Evolutionary conservation across 2,113 vertebrate genomes (phyloP), one percentile per base, ranked within the genome.

Genomic region (Aramus guarauna): DNA sequence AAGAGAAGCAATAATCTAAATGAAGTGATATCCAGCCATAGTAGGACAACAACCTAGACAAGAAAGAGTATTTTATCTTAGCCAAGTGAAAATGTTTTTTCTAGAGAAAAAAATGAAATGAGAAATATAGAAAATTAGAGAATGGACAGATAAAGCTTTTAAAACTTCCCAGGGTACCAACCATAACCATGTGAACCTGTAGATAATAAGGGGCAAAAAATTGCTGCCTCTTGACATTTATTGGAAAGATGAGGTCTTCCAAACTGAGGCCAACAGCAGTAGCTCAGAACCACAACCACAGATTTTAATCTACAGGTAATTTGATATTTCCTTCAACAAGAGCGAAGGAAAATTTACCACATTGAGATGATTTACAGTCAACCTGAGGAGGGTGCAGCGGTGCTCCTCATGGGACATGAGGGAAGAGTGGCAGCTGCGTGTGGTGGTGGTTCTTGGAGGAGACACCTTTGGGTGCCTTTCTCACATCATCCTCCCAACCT

Each of bases 311-410:
- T 52, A 9, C 43, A 19, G 37, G 37, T 12, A 15, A 63, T 47
- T 5, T 3, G 23, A 0, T 18, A 15, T 47, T 75, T 76, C 37
- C 67, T 53, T 34, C 53, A 36, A 7, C 16, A 13, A 47, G 43
- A n/a, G 20, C 37, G 19, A 75, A 19, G 24, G 29, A 30, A 11
- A 30, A 24, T 27, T 18, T 12, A 2, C 37, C 1, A 0, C 43
- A 2, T 0, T 5, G 34, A 36, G 37, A 17, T 6, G 43, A 24
- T 29, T 23, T 6, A 23, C 7, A n/a, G 67, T 12, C 22, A 39
- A 4, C 30, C 9, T 5, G 24, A 12, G 53, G 17, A 30, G 36
- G 18, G 36, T n/a, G 47, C 15, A 23, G 47, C 0, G 1, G 9
- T 36, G n/a, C 6, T 36, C 48, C 48, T 36, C 11, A 24, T 0